Evolutionary conservation across 2,797 vertebrate species (phyloP).

Genomic region (Lutjanus argentimaculatus): DNA sequence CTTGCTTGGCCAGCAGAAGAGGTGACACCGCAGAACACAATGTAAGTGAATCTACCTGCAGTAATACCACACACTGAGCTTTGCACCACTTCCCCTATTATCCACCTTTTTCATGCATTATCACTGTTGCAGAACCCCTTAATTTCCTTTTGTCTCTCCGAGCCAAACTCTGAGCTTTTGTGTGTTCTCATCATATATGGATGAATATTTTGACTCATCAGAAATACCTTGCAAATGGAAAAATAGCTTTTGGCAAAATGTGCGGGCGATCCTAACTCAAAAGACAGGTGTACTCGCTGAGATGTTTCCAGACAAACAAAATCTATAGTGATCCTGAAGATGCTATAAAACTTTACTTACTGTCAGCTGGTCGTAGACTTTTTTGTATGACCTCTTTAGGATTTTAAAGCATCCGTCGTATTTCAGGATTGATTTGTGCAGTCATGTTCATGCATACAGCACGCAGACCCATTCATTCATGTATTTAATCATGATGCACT

Average conservation of each 20-base stretch:
- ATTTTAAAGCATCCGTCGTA: not conserved
- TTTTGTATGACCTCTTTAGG: not conserved
- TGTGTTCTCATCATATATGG: conserved; percentile 7
- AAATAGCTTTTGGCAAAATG: conserved; percentile 32
- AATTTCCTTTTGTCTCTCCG: not conserved
- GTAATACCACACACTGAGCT: not conserved
- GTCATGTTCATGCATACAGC: not conserved
- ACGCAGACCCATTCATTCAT: not conserved
- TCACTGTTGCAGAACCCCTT: not conserved
- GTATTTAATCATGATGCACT: not conserved
- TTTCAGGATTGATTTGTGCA: not conserved
- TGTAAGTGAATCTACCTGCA: conserved; percentile 1
- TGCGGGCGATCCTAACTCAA: conserved; percentile 25
- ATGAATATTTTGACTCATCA: conserved; percentile 18
- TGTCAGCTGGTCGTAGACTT: not conserved
- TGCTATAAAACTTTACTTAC: conserved; percentile 3
- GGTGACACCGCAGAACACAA: not conserved
- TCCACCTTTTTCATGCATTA: not conserved
- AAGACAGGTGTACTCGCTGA: conserved; percentile 57
- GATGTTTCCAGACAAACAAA: conserved; percentile 47
- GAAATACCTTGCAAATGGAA: conserved; percentile 37
- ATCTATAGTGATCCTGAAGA: conserved; percentile 35
- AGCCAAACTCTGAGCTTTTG: not conserved
- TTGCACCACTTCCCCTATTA: not conserved
- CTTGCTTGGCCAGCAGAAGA: not conserved